Conservation (phyloP, 1,140 invertebrate genomes). For the Pogonomyrmex barbatus region DNA sequence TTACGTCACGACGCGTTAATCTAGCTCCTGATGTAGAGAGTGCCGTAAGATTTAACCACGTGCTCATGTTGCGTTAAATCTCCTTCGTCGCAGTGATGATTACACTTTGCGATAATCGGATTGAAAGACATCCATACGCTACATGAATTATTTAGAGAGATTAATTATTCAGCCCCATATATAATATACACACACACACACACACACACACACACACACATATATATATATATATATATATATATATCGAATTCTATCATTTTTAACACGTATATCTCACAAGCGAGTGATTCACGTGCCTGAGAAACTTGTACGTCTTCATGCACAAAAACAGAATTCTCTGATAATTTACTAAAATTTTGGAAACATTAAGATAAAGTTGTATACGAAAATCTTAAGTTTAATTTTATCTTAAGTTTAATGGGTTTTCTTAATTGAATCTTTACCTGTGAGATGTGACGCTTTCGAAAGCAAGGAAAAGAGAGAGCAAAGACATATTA, state of each 20-base stretch:
- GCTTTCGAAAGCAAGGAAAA: background rate
- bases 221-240: too few species aligned
- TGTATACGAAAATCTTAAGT: background rate
- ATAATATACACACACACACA: too few species aligned
- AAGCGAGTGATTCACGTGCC: background rate
- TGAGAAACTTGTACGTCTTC: background rate
- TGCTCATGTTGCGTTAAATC: constrained; percentile 2
- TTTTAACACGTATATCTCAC: background rate
- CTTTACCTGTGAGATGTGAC: background rate
- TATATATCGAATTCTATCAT: background rate
- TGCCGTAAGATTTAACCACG: constrained; percentile 13
- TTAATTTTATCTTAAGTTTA: background rate
- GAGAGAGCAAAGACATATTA: background rate
- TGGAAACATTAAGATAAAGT: background rate
- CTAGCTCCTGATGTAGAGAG: background rate
- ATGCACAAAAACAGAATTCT: background rate
- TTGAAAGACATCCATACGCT: background rate
- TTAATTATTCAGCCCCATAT: too few species aligned
- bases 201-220: too few species aligned
- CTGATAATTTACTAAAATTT: constrained; percentile 21
- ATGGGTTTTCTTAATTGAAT: constrained; percentile 31
- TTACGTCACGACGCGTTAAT: constrained; percentile 4
- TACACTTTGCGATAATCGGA: background rate
- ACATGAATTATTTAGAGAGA: background rate
- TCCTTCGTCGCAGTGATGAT: constrained; percentile 5